phyloP scores from a whole-genome alignment of 2,888 invertebrate genomes.

The Therioaphis trifolii region DNA sequence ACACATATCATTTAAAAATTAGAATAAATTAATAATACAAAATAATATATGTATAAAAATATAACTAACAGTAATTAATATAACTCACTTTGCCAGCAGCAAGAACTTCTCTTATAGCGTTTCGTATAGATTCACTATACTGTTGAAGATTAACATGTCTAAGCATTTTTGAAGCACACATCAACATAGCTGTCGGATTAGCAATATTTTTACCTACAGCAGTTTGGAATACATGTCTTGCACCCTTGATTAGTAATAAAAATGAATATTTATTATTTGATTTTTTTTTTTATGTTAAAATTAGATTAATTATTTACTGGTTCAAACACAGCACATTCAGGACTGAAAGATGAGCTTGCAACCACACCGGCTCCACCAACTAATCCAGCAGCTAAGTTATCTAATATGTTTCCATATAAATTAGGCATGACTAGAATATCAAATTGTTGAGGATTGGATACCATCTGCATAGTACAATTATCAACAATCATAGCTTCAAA shows the following conservation, averaged over 20 bases:
- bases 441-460: slow-evolving; percentile 96
- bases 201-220: slow-evolving; percentile 95
- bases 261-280: no score
- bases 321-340: slow-evolving; percentile 94
- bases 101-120: slow-evolving; percentile 85
- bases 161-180: slow-evolving; percentile 91
- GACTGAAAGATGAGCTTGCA: slow-evolving; percentile 93
- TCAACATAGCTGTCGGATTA: slow-evolving; percentile 96
- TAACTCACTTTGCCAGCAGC: slow-evolving; percentile 85
- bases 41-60: neutral
- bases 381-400: slow-evolving; percentile 94
- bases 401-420: slow-evolving; percentile 96
- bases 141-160: slow-evolving; percentile 89
- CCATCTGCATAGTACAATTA: slow-evolving; percentile 99
- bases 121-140: slow-evolving; percentile 85
- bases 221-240: slow-evolving; percentile 93
- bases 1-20: neutral
- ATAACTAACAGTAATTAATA: neutral
- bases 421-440: slow-evolving; percentile 99
- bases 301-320: slow-evolving; percentile 75
- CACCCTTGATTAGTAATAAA: slow-evolving; percentile 84
- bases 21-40: neutral
- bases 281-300: no score
- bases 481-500: slow-evolving; percentile 99
- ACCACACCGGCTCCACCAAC: slow-evolving; percentile 99